Evolutionary conservation across 2,888 invertebrate species (phyloP).

Genomic region (Hydroisotoma schaefferi): DNA sequence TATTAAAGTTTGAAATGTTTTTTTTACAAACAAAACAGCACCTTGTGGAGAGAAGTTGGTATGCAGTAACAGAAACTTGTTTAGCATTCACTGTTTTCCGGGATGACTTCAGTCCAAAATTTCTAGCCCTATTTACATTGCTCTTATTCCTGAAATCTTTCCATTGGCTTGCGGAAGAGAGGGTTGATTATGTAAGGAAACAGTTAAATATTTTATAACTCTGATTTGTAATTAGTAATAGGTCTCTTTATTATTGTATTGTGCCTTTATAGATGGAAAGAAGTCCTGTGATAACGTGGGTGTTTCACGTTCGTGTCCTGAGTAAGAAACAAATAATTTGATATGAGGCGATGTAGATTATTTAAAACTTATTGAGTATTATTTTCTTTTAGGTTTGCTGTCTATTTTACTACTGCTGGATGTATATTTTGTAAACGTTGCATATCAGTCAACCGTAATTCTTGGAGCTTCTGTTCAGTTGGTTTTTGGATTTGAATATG

Average conservation of each 20-base stretch:
- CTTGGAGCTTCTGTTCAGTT: constrained; percentile 97
- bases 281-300: constrained; percentile 90
- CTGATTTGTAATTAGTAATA: neutral
- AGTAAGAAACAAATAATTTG: constrained; percentile 55
- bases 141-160: constrained; percentile 96
- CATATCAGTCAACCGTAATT: constrained; percentile 84
- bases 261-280: constrained; percentile 98
- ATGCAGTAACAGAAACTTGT: constrained; percentile 99
- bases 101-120: constrained; percentile 97
- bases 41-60: constrained; percentile 96
- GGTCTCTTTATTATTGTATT: no score
- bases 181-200: constrained; percentile 93
- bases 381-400: constrained; percentile 70
- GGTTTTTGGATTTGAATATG: constrained; percentile 99
- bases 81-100: constrained; percentile 97
- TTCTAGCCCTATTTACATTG: constrained; percentile 94
- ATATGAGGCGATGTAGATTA: no score
- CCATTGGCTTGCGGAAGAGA: constrained; percentile 98
- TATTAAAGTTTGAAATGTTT: no score
- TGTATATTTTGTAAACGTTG: constrained; percentile 74
- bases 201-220: neutral
- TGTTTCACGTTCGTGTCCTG: constrained; percentile 89
- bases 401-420: constrained; percentile 77
- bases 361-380: no score
- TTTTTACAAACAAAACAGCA: no score